phyloP scores from a whole-genome alignment of 1,140 invertebrate genomes.

The Diploscapter pachys region DNA sequence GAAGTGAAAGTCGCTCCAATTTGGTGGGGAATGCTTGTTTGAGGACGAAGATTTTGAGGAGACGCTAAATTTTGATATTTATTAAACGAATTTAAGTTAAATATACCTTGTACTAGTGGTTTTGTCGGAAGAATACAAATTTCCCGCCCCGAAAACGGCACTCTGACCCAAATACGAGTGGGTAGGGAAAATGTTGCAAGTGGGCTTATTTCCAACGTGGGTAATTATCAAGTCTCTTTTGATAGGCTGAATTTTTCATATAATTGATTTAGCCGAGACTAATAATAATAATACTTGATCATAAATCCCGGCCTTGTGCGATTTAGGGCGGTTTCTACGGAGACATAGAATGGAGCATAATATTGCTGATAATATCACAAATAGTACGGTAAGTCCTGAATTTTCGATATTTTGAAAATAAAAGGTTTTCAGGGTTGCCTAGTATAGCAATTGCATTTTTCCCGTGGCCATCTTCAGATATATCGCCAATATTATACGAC shows the following conservation, averaged over 20 bases:
- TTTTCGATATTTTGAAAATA: too few relatives aligned
- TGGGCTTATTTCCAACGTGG: constrained; percentile 19
- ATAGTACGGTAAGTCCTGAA: too few relatives aligned
- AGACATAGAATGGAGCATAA: too few relatives aligned
- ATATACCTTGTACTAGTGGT: constrained; percentile 15
- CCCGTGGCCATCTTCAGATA: too few relatives aligned
- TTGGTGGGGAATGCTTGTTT: constrained; percentile 20
- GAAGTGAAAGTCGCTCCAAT: constrained; percentile 32
- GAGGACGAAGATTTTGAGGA: constrained; percentile 33
- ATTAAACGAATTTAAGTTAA: background rate
- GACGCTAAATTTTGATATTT: constrained; percentile 10
- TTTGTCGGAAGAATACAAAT: constrained; percentile 15
- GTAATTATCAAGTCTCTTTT: constrained; percentile 23
- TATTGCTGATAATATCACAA: too few relatives aligned
- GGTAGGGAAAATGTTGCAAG: constrained; percentile 12
- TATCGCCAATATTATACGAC: too few relatives aligned
- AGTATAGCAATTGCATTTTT: too few relatives aligned
- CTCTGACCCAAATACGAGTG: constrained; percentile 5
- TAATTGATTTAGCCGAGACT: background rate
- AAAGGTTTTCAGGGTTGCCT: too few relatives aligned
- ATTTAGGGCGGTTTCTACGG: too few relatives aligned
- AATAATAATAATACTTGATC: background rate
- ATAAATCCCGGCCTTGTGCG: background rate
- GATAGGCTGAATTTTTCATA: constrained; percentile 10
- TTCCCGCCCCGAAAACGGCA: constrained; percentile 15